Evolutionary conservation across 1,140 invertebrate species (phyloP), one percentile per base, ranked within the genome.

Genomic region (Nymphalis io): DNA sequence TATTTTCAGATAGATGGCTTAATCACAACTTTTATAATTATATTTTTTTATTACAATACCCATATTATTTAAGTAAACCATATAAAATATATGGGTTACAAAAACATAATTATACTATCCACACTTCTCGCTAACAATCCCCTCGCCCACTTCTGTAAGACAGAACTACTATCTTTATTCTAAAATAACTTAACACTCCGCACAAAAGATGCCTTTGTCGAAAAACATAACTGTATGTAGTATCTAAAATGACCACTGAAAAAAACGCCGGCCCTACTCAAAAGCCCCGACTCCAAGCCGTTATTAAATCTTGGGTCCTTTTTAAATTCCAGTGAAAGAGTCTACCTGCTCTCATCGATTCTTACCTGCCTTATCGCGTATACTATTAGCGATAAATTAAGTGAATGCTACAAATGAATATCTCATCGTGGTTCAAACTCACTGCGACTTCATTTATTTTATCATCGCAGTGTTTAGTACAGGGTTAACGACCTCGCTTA

Each of bases 321-420:
- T n/a, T n/a, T 68, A 74, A 82, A 81, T 87, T 84, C 80, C 77
- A 81, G 80, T 83, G 82, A 86, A 84, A 82, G 76, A 78, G 70
- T 74, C 80, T 87, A 87, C 86, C 85, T 88, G 82, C 72, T 74
- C 66, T 55, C 59, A 62, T 65, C 57, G 55, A 61, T 60, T 57
- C 66, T 58, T 84, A 85, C 83, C 84, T 87, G 83, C 67, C 76
- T 79, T 88, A 89, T 85, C 83, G 79, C 76, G 75, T 76, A 77
- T 74, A 73, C 79, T 81, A 82, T 81, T 81, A 80, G 74, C 79
- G 79, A 84, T 87, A 89, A 87, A 87, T 87, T 83, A 86, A 87
- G 83, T 78, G 72, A 74, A 69, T 67, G 72, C 80, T 83, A 73
- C 72, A 79, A 67, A 72, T 73, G 79, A 85, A 85, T 86, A 86